These are phyloP conservation scores for Zootoca vivipara DNA, from an alignment of 2,113 vertebrate genomes.

Conservation along the genomic window DNA sequence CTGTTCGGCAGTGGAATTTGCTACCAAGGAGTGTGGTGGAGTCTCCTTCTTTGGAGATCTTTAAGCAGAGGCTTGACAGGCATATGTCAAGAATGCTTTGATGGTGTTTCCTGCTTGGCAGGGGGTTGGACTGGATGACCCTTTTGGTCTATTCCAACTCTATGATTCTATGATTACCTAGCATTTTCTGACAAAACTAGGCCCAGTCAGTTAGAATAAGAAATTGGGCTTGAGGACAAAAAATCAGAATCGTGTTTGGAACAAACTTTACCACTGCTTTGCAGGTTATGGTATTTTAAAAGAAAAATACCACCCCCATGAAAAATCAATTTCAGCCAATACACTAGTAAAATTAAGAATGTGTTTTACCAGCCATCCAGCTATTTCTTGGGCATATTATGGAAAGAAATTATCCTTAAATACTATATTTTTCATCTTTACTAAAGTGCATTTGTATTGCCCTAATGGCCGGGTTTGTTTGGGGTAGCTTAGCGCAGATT, in stretches of 20 bases:
- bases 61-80: too few relatives aligned
- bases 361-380: too few relatives aligned
- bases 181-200: neutral
- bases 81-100: too few relatives aligned
- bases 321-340: too few relatives aligned
- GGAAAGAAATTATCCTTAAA: neutral
- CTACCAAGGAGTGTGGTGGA: too few relatives aligned
- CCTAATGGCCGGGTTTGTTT: neutral
- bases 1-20: too few relatives aligned
- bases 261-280: neutral
- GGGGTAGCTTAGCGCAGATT: neutral
- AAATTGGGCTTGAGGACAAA: neutral
- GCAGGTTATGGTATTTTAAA: neutral
- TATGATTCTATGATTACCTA: too few relatives aligned
- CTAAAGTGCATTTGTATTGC: neutral
- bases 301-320: neutral
- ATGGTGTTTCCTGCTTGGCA: too few relatives aligned
- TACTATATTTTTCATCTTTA: neutral
- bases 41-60: too few relatives aligned
- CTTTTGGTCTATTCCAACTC: too few relatives aligned
- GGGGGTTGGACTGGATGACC: too few relatives aligned
- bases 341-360: neutral
- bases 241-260: neutral
- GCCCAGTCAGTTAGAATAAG: neutral
- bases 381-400: neutral